These are phyloP conservation scores for Aphidius gifuensis DNA, from an alignment of 1,140 invertebrate species.

Conservation along the genomic window DNA sequence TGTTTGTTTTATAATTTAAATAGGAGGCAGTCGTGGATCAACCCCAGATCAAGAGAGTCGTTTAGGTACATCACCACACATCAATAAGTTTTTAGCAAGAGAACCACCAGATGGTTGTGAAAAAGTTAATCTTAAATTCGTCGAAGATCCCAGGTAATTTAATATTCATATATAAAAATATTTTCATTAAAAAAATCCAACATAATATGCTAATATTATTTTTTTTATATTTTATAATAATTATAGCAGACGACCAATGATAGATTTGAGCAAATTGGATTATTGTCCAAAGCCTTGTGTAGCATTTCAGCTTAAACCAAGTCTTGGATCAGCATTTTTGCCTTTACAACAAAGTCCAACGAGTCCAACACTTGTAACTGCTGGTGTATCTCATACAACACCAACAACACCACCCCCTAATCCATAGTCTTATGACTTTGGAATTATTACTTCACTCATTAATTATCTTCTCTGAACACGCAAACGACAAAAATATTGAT, in stretches of 20 bases:
- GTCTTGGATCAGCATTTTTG: slow-evolving; percentile 78
- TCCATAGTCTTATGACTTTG: slow-evolving; percentile 50
- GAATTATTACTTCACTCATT: not conserved
- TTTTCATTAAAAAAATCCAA: not conserved
- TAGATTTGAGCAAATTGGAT: slow-evolving; percentile 55
- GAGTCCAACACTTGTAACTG: slow-evolving; percentile 41
- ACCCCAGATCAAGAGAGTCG: slow-evolving; percentile 60
- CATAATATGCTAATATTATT: not conserved
- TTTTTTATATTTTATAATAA: not conserved
- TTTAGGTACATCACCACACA: slow-evolving; percentile 74
- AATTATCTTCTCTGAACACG: slow-evolving; percentile 11
- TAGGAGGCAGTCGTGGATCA: slow-evolving; percentile 60
- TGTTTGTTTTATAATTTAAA: slow-evolving; percentile 21
- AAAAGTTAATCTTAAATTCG: slow-evolving; percentile 69
- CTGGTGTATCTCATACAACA: slow-evolving; percentile 44
- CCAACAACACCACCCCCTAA: slow-evolving; percentile 54
- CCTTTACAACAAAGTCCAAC: slow-evolving; percentile 64
- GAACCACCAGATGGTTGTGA: slow-evolving; percentile 88
- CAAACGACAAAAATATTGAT: not conserved
- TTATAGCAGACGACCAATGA: slow-evolving; percentile 50
- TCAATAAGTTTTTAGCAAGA: slow-evolving; percentile 77
- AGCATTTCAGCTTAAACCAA: slow-evolving; percentile 75
- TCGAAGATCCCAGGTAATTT: slow-evolving; percentile 62
- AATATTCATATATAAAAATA: slow-evolving; percentile 2
- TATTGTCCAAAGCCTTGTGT: slow-evolving; percentile 62